Conservation (phyloP, 1,140 invertebrate genomes). For the Euura saliciscinereae region DNA sequence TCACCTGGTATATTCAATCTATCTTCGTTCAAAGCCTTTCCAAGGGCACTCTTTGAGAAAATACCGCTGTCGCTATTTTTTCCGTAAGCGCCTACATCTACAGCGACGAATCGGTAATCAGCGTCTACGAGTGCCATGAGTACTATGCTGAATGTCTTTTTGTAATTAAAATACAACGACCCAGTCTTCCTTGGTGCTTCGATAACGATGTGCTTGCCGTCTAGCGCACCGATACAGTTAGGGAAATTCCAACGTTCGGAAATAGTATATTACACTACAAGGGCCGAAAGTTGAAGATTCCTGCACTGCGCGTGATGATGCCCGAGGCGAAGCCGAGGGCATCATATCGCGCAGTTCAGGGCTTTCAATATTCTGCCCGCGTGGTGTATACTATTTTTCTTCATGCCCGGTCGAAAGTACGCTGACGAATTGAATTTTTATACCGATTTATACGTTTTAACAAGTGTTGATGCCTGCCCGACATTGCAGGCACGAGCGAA, state of each 20-base stretch:
- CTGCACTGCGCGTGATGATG: too few relatives aligned
- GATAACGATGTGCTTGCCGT: conserved; percentile 61
- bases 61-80: conserved; percentile 49
- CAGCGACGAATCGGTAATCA: conserved; percentile 56
- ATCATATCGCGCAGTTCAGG: too few relatives aligned
- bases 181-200: conserved; percentile 49
- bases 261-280: too few relatives aligned
- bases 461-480: too few relatives aligned
- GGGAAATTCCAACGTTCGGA: conserved; percentile 45
- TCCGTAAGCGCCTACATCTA: conserved; percentile 55
- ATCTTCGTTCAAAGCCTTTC: conserved; percentile 35
- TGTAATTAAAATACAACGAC: conserved; percentile 61
- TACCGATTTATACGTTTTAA: too few relatives aligned
- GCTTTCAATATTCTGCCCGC: too few relatives aligned
- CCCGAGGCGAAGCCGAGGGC: too few relatives aligned
- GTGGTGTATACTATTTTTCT: too few relatives aligned
- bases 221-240: conserved; percentile 51
- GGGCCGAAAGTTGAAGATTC: too few relatives aligned
- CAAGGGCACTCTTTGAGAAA: conserved; percentile 38
- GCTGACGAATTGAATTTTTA: too few relatives aligned
- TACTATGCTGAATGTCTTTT: conserved; percentile 58
- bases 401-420: too few relatives aligned
- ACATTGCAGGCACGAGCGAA: too few relatives aligned
- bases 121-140: conserved; percentile 59
- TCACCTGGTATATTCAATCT: conserved; percentile 39